Percentiles rank a stretch among this genome's conserved stretches.
These are phyloP conservation scores for Falco columbarius DNA, from an alignment of 2,797 vertebrate species.

Conservation along the genomic window DNA sequence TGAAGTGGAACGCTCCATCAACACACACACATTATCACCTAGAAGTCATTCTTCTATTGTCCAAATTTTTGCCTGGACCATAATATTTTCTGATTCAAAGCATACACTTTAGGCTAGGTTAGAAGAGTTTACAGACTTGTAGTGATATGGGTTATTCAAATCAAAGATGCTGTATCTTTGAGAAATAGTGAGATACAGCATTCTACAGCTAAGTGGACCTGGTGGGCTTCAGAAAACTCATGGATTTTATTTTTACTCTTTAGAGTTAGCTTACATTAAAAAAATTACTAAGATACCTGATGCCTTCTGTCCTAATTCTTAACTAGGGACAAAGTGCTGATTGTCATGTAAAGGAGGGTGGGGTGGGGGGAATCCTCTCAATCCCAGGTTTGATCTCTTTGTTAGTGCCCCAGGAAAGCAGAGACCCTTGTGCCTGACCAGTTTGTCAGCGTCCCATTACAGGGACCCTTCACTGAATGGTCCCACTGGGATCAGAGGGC, in stretches of 20 bases:
- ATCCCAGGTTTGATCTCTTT: too few species aligned
- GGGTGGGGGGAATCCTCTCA: too few species aligned
- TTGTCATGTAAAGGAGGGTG: background rate
- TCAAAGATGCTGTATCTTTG: background rate
- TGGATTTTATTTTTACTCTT: background rate
- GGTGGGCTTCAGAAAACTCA: background rate
- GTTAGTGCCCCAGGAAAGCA: too few species aligned
- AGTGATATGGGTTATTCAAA: background rate
- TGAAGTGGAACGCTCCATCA: slow-evolving; percentile 26
- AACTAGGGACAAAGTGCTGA: background rate
- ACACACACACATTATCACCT: background rate
- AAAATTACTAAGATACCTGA: background rate
- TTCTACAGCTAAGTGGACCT: background rate
- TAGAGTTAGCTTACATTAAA: background rate
- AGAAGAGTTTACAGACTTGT: background rate
- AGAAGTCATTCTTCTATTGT: background rate
- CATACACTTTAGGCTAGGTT: background rate
- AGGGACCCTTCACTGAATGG: too few species aligned
- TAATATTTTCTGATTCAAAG: background rate
- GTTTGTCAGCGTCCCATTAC: too few species aligned
- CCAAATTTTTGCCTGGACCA: background rate
- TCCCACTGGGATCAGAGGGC: too few species aligned
- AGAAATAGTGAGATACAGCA: background rate
- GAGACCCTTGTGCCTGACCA: too few species aligned
- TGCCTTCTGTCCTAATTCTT: background rate